Evolutionary conservation across 2,797 vertebrate genomes (phyloP), one percentile per base, ranked within the genome.

Genomic region (Australoheros facetus): DNA sequence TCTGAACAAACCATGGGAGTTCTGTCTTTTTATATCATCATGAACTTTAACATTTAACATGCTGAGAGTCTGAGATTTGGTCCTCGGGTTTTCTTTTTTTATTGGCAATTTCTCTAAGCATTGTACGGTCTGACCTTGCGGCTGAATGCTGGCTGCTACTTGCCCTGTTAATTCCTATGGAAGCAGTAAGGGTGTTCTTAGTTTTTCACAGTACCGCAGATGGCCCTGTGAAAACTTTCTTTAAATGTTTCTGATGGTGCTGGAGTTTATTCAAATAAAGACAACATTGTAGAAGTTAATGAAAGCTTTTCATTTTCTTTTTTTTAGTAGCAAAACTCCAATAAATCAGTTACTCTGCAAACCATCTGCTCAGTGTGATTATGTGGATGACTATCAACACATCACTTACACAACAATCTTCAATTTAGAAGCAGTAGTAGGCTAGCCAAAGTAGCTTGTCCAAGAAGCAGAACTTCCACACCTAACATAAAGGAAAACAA

Each of bases 401-500:
- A 62, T 34, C 30, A 26, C 42, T 66, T 28, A 19, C 16, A 66
- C 62, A 48, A 28, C 14, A 48, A 26, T 59, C 58, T 53, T 10
- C 7, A 8, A 1, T 66, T 26, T 7, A 28, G 42, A 16, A 30
- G 32, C 6, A 4, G 9, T 5, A 12, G 28, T 42, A 12, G 39
- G 39, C 12, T 16, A 64, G 60, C 26, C 2, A 2, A 3, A 7
- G 45, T 19, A 59, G 9, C 21, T 17, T 71, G 21, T 73, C 14
- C 26, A 28, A 69, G 17, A 19, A 16, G 13, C 19, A 76, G 8
- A 76, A 21, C 32, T 53, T 71, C 39, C 56, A 42, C n/a, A 11
- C 30, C 48, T 71, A 56, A 80, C 42, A 30, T 71, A 37, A 71
- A 48, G 51, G 54, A 45, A 82, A 66, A 66, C 70, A 21, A 64